Evolutionary conservation across 2,113 vertebrate genomes (phyloP).

Genomic region (Pluvianellus socialis): DNA sequence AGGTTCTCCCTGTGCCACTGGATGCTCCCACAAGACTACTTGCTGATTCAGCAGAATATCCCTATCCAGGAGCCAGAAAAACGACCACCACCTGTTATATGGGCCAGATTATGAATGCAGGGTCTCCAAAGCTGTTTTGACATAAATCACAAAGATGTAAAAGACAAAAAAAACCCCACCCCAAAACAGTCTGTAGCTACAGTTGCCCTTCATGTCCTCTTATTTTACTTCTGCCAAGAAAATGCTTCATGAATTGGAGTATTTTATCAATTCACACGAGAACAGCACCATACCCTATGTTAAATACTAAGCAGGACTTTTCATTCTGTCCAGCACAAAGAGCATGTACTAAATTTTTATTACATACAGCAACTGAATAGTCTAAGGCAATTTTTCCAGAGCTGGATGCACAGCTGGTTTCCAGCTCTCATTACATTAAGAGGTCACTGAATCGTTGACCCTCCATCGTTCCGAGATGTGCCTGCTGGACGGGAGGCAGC

Average conservation of each 20-base stretch:
- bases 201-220: neutral
- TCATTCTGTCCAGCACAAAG: neutral
- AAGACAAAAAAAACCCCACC: rapidly evolving
- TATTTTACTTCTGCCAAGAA: neutral
- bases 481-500: neutral
- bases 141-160: neutral
- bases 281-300: neutral
- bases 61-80: neutral
- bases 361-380: neutral
- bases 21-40: neutral
- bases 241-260: neutral
- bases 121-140: neutral
- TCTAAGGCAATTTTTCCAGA: neutral
- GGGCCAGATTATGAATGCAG: neutral
- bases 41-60: neutral
- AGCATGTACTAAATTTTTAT: neutral
- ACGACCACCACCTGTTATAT: rapidly evolving
- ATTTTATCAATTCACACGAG: neutral
- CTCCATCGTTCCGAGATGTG: neutral
- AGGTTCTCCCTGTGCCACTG: neutral
- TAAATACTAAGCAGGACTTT: neutral
- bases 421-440: neutral
- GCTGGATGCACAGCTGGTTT: neutral
- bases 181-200: neutral
- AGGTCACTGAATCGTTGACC: neutral